These are phyloP conservation scores for Deroptyus accipitrinus DNA, from an alignment of 2,113 vertebrate species.

Conservation along the genomic window DNA sequence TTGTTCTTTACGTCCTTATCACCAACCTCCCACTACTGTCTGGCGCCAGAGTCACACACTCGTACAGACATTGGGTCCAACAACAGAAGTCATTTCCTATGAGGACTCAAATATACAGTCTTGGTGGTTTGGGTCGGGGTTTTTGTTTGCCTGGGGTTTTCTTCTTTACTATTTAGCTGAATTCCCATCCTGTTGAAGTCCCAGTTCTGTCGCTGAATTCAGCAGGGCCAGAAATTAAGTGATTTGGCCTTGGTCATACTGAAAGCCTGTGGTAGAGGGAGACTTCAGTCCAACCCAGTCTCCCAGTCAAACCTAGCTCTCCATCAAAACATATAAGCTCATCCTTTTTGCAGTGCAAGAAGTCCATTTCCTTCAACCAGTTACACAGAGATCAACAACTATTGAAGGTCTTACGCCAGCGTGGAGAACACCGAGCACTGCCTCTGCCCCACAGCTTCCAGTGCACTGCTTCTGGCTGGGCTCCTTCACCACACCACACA, in stretches of 20 bases:
- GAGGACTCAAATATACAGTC: neutral
- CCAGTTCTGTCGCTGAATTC: neutral
- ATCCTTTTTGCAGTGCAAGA: neutral
- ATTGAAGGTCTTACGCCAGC: neutral
- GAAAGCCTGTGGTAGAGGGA: neutral
- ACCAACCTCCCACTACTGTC: neutral
- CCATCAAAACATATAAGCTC: neutral
- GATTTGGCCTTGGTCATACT: neutral
- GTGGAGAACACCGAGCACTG: neutral
- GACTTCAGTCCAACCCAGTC: neutral
- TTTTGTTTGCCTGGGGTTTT: neutral
- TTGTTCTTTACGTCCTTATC: neutral
- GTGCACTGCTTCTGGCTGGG: neutral
- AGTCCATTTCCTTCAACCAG: neutral
- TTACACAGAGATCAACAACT: neutral
- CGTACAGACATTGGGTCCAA: neutral
- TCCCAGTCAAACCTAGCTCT: neutral
- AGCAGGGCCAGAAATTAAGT: neutral
- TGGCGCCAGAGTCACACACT: neutral
- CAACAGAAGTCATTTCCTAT: neutral
- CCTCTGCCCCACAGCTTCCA: neutral
- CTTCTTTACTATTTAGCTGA: neutral
- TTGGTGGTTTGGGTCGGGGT: neutral
- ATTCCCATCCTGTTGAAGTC: neutral
- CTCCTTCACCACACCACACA: neutral